These are phyloP conservation scores for Vanessa cardui DNA, from an alignment of 2,888 invertebrate species.

Conservation along the genomic window DNA sequence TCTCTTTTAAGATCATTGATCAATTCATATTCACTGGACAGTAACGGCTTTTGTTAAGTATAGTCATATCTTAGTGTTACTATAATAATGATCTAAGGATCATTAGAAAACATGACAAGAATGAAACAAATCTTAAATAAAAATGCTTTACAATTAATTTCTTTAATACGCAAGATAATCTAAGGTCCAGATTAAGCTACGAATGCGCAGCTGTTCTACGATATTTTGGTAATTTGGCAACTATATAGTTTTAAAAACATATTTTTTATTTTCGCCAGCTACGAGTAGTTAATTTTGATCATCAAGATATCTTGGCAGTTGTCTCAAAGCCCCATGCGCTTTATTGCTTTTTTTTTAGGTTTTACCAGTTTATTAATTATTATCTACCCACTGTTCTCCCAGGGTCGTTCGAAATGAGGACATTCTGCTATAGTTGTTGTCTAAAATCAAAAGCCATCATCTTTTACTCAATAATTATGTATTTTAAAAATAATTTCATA, in stretches of 20 bases:
- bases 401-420: conserved; percentile 47
- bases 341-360: conserved; percentile 69
- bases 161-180: background rate
- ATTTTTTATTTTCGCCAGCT: conserved; percentile 66
- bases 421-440: conserved; percentile 34
- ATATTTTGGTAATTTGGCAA: conserved; percentile 77
- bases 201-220: conserved; percentile 66
- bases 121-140: background rate
- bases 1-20: no score
- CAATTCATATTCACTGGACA: no score
- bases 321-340: conserved; percentile 71
- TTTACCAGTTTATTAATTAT: conserved; percentile 72
- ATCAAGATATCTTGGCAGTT: conserved; percentile 77
- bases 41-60: background rate
- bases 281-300: conserved; percentile 74
- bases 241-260: conserved; percentile 69
- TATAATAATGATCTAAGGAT: no score
- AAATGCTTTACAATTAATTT: background rate
- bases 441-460: conserved; percentile 38
- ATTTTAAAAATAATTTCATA: background rate
- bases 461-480: background rate
- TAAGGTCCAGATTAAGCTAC: conserved; percentile 17
- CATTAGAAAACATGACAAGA: background rate
- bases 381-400: conserved; percentile 47
- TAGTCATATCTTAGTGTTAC: background rate